Conservation (phyloP, 1,140 invertebrate genomes). For the Metaphire vulgaris region DNA sequence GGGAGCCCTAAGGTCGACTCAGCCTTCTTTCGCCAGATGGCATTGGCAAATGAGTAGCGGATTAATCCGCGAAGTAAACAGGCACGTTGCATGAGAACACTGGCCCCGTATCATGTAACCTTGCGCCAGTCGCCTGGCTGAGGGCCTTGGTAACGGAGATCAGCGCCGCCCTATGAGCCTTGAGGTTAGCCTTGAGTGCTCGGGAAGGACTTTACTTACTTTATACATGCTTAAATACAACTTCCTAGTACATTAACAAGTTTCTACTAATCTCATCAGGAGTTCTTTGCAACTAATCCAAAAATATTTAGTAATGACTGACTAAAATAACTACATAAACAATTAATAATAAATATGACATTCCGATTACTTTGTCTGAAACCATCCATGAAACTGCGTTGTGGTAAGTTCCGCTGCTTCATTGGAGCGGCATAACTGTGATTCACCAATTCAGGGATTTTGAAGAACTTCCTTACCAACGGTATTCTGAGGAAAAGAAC, state of each 20-base stretch:
- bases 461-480: slow-evolving; percentile 66
- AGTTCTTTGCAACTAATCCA: background rate
- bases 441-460: slow-evolving; percentile 64
- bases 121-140: no score
- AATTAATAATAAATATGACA: slow-evolving; percentile 9
- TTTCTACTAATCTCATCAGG: background rate
- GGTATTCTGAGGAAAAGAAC: slow-evolving; percentile 71
- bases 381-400: slow-evolving; percentile 69
- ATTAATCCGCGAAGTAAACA: no score
- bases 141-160: no score
- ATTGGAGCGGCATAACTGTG: slow-evolving; percentile 57
- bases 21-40: no score
- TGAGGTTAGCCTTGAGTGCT: no score
- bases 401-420: slow-evolving; percentile 47
- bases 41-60: no score
- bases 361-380: slow-evolving; percentile 71
- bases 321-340: background rate
- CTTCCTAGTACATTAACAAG: background rate
- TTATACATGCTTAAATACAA: background rate
- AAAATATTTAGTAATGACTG: background rate
- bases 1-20: no score
- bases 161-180: no score
- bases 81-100: no score
- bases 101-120: no score
- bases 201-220: no score